Percentiles rank a stretch among this genome's conserved stretches.
These are phyloP conservation scores for Mantis religiosa DNA, from an alignment of 2,888 invertebrate genomes.

Conservation along the genomic window DNA sequence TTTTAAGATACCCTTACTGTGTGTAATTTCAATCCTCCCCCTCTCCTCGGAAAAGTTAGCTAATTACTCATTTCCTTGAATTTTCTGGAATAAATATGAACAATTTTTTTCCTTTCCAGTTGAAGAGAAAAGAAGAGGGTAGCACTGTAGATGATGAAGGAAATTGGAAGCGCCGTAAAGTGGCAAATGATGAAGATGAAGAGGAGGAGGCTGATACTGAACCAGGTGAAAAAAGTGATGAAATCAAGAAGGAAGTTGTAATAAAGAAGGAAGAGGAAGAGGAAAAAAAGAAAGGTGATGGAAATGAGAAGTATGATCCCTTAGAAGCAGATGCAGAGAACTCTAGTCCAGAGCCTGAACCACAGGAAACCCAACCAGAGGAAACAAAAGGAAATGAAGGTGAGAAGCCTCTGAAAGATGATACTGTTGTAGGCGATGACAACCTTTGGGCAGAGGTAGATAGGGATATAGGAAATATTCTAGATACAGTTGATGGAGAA, in stretches of 20 bases:
- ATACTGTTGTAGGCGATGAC: neutral
- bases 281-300: slow-evolving; percentile 28
- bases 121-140: slow-evolving; percentile 31
- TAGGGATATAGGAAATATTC: slow-evolving; percentile 13
- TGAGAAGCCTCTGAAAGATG: neutral
- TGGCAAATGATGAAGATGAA: slow-evolving; percentile 31
- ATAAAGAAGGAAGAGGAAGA: slow-evolving; percentile 28
- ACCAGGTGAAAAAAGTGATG: slow-evolving; percentile 42
- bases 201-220: slow-evolving; percentile 36
- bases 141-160: slow-evolving; percentile 34
- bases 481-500: slow-evolving; percentile 18
- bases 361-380: neutral
- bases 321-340: slow-evolving; percentile 30
- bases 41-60: too few species aligned
- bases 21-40: too few species aligned
- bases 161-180: slow-evolving; percentile 25
- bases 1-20: too few species aligned
- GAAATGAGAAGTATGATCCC: slow-evolving; percentile 31
- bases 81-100: neutral
- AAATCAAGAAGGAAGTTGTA: slow-evolving; percentile 38
- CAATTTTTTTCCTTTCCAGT: neutral
- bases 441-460: slow-evolving; percentile 20
- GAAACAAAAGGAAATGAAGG: neutral
- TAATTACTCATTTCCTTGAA: neutral
- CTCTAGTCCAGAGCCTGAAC: neutral